Conservation (phyloP, 2,888 invertebrate species). For the Eristalinus aeneus region DNA sequence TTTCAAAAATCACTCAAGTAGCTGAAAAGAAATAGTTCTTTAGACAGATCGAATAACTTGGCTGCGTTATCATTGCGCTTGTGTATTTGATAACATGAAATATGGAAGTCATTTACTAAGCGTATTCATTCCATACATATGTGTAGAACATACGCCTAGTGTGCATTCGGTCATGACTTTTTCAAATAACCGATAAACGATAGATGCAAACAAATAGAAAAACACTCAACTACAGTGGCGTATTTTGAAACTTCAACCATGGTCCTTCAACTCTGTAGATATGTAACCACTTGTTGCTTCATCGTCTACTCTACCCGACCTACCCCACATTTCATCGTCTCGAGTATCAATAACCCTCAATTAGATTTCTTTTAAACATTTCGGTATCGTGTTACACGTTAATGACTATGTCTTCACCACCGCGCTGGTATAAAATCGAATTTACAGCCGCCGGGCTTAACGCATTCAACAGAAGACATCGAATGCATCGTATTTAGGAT, state of each 20-base stretch:
- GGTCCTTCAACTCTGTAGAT: slow-evolving; percentile 5
- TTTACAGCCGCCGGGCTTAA: not conserved
- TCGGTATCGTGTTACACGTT: slow-evolving; percentile 7
- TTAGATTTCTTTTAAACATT: slow-evolving; percentile 2
- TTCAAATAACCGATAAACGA: no score
- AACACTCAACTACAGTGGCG: not conserved
- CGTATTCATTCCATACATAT: no score
- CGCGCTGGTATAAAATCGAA: slow-evolving; percentile 9
- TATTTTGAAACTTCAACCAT: not conserved
- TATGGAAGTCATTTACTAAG: no score
- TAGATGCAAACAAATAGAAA: no score
- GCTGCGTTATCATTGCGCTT: no score
- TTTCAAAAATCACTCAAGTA: no score
- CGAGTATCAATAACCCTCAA: slow-evolving; percentile 5
- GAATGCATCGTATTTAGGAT: not conserved
- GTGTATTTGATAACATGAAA: no score
- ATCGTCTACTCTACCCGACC: slow-evolving; percentile 33
- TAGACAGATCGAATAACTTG: no score
- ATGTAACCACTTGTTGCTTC: slow-evolving; percentile 38
- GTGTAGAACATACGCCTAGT: no score
- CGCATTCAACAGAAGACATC: not conserved
- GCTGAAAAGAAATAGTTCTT: no score
- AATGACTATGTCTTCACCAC: slow-evolving; percentile 25
- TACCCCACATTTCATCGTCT: slow-evolving; percentile 22
- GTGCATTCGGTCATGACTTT: no score